Evolutionary conservation across 2,113 vertebrate genomes (phyloP).

Genomic region (Cygnus atratus): DNA sequence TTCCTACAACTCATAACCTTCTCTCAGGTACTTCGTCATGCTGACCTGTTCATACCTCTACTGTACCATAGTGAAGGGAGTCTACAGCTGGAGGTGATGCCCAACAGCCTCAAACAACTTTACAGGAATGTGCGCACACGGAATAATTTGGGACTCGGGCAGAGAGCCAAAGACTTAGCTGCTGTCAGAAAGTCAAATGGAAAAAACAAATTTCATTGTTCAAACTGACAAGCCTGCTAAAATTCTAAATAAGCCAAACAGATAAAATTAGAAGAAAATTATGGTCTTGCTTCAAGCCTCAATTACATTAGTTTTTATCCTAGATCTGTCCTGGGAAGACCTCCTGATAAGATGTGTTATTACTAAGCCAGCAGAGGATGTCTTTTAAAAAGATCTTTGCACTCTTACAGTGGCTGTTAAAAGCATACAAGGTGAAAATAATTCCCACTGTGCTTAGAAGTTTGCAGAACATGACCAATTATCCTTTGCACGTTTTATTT

Average conservation of each 20-base stretch:
- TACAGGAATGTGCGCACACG: not conserved
- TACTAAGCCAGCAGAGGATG: not conserved
- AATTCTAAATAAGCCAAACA: not conserved
- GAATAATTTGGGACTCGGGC: not conserved
- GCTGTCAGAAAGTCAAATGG: not conserved
- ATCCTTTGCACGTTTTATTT: conserved; percentile 15
- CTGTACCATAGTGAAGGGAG: accelerated
- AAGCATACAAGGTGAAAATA: not conserved
- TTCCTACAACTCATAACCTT: not conserved
- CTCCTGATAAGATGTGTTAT: not conserved
- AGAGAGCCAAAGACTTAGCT: not conserved
- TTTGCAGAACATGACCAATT: not conserved
- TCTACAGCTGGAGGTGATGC: not conserved
- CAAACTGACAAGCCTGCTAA: not conserved
- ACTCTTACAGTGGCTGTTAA: not conserved
- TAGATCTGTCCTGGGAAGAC: not conserved
- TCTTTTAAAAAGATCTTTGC: not conserved
- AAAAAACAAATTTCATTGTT: not conserved
- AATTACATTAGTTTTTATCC: not conserved
- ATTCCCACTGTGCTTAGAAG: not conserved
- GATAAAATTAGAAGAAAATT: not conserved
- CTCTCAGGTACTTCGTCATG: not conserved
- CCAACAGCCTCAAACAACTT: not conserved
- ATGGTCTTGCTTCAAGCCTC: not conserved
- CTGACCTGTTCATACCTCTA: not conserved